These are phyloP conservation scores for Drosophila demipolita DNA, from an alignment of 2,888 invertebrate genomes.

Conservation along the genomic window DNA sequence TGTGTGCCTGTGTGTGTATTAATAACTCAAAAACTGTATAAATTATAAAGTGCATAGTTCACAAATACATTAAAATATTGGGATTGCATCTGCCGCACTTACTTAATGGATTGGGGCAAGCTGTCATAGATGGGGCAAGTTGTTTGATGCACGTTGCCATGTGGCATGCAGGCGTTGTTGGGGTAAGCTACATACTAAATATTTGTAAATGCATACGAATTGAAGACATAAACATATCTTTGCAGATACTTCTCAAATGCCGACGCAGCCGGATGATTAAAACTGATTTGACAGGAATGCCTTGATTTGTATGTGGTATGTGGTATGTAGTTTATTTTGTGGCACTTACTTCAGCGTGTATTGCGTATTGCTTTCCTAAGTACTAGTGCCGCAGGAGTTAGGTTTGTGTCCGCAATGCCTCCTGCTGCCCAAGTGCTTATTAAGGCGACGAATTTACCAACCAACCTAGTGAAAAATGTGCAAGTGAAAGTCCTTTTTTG, in stretches of 20 bases:
- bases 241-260: conserved; percentile 1
- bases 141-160: conserved; percentile 39
- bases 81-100: conserved; percentile 24
- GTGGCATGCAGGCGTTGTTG: conserved; percentile 8
- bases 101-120: conserved; percentile 31
- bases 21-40: conserved; percentile 57
- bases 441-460: conserved; percentile 85
- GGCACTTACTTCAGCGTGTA: conserved; percentile 15
- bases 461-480: conserved; percentile 36
- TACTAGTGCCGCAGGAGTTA: conserved; percentile 86
- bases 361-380: conserved; percentile 85
- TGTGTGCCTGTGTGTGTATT: conserved; percentile 30
- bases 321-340: background rate
- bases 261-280: background rate
- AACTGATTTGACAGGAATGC: background rate
- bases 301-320: background rate
- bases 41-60: conserved; percentile 67
- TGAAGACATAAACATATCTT: conserved; percentile 5
- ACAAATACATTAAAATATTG: conserved; percentile 47
- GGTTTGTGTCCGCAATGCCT: conserved; percentile 81
- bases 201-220: background rate
- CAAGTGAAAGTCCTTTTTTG: background rate
- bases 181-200: conserved; percentile 4
- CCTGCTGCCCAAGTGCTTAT: conserved; percentile 86
- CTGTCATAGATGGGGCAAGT: conserved; percentile 47